phyloP scores from a whole-genome alignment of 2,888 invertebrate species.

The Drosophila neotestacea region DNA sequence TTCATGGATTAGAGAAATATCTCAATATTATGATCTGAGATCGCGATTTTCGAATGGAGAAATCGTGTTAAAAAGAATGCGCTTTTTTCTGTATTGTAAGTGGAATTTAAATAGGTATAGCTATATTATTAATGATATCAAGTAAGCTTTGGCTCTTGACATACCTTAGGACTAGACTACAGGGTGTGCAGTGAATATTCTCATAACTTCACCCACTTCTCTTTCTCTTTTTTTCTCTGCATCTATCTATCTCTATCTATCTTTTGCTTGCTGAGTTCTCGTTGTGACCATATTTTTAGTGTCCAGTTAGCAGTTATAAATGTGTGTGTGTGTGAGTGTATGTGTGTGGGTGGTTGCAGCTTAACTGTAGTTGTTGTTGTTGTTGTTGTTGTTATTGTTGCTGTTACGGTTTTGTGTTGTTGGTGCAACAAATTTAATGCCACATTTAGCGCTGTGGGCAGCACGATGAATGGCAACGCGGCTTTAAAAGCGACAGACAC shows the following conservation, averaged over 20 bases:
- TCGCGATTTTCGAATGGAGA: too few species aligned
- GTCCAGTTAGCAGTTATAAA: slow-evolving; percentile 65
- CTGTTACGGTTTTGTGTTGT: slow-evolving; percentile 37
- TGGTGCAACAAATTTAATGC: slow-evolving; percentile 74
- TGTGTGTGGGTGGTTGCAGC: slow-evolving; percentile 31
- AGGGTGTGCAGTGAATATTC: background rate
- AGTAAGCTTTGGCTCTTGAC: background rate
- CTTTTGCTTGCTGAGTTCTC: slow-evolving; percentile 23
- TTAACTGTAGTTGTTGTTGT: background rate
- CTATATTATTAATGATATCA: too few species aligned
- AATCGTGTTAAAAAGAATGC: too few species aligned
- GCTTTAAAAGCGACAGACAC: slow-evolving; percentile 53
- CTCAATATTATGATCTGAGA: too few species aligned
- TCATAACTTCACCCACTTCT: background rate
- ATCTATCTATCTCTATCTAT: background rate
- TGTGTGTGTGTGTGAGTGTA: slow-evolving; percentile 24
- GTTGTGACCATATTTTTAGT: slow-evolving; percentile 68
- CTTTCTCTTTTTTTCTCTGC: background rate
- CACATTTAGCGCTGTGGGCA: slow-evolving; percentile 70
- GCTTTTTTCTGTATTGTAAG: too few species aligned
- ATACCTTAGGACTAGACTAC: background rate
- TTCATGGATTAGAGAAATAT: too few species aligned
- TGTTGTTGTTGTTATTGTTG: slow-evolving; percentile 12
- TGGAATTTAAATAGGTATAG: too few species aligned
- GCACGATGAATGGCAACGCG: slow-evolving; percentile 52